These are phyloP conservation scores for Diabrotica virgifera DNA, from an alignment of 1,140 invertebrate species.

Conservation along the genomic window DNA sequence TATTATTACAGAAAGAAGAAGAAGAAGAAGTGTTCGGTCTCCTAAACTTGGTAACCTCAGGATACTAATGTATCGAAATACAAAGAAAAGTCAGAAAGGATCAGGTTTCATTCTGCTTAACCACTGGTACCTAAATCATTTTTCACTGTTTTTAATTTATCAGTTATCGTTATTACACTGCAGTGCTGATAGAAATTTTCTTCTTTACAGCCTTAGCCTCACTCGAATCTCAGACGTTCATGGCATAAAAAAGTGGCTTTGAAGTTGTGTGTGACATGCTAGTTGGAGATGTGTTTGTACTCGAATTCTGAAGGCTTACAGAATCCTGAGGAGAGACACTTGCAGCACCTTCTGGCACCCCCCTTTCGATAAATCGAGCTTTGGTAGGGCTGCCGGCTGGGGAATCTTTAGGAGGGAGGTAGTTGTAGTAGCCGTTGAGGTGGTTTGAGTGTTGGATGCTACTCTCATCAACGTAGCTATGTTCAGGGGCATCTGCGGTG, in stretches of 20 bases:
- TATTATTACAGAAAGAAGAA: too few species aligned
- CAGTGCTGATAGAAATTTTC: too few species aligned
- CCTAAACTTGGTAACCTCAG: too few species aligned
- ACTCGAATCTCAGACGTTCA: constrained; percentile 57
- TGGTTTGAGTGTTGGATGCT: constrained; percentile 40
- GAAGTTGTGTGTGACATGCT: constrained; percentile 42
- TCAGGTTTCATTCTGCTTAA: too few species aligned
- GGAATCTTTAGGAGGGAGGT: constrained; percentile 46
- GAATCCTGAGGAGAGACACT: constrained; percentile 56
- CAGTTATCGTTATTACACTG: too few species aligned
- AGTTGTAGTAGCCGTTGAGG: constrained; percentile 44
- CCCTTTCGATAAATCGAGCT: constrained; percentile 54
- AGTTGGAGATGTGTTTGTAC: constrained; percentile 50
- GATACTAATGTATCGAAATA: too few species aligned
- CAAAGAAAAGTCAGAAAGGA: too few species aligned
- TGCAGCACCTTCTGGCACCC: constrained; percentile 62
- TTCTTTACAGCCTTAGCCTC: too few species aligned
- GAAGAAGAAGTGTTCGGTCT: too few species aligned
- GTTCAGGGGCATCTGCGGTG: constrained; percentile 5
- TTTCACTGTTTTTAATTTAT: too few species aligned
- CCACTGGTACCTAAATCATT: too few species aligned
- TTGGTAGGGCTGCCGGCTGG: constrained; percentile 48
- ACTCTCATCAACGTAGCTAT: constrained; percentile 25
- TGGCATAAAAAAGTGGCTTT: constrained; percentile 58
- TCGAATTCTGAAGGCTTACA: constrained; percentile 35